Evolutionary conservation across 2,888 invertebrate species (phyloP), one percentile per base, ranked within the genome.

Genomic region (Tholera decimalis): DNA sequence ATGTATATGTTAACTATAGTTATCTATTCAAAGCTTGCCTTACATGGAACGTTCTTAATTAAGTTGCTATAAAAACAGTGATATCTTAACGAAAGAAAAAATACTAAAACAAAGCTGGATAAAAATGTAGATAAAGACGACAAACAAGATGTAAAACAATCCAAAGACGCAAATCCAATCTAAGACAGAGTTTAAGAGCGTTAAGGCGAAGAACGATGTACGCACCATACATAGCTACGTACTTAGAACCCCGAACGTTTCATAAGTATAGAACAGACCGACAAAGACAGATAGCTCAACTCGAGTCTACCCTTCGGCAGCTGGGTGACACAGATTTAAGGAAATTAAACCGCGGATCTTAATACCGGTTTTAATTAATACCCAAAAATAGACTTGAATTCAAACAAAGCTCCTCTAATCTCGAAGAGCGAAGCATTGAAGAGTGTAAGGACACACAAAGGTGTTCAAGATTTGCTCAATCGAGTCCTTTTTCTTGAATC

Each of bases 261-360:
- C 66, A 77, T 74, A 77, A 77, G 51, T 58, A 55, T 59, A 66
- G 67, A 28, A 44, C 53, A 57, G 72, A 66, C 44, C 53, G 73
- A 76, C 73, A 60, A 53, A 66, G 73, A 77, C 13, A 54, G 73
- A 74, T 74, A 77, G 57, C 77, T 33, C 33, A n/a, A 28, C 13
- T 24, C 28, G 20, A 46, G 26, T 30, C 39, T 58, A 70, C 71
- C 73, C 58, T 43, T 50, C 24, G 39, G 43, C 67, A 41, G 44
- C 47, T 43, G 53, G 26, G 56, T 64, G 78, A 77, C 64, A 73
- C 55, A 69, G 74, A 73, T 77, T 65, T 57, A 75, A 53, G 35
- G 58, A 56, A 66, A 79, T 75, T 55, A 70, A 77, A 56, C 61
- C 71, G 8, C 64, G 41, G 37, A 41, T 73, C 56, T 62, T 66